These are phyloP conservation scores for Beaufortia kweichowensis DNA, from an alignment of 2,113 vertebrate genomes.

Conservation along the genomic window DNA sequence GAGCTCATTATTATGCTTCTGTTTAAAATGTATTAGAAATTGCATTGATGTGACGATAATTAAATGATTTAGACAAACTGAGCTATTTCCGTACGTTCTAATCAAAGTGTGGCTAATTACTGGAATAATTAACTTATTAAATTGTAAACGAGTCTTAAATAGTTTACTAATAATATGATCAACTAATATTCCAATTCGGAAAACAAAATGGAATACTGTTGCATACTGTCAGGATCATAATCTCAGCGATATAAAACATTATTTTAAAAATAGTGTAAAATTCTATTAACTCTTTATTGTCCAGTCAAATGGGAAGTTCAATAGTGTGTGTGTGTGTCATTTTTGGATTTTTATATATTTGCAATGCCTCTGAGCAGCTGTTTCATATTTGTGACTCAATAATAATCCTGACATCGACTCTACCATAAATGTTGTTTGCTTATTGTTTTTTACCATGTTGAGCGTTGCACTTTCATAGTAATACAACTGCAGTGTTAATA, in stretches of 20 bases:
- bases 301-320: too few relatives aligned
- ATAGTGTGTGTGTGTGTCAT: too few relatives aligned
- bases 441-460: too few relatives aligned
- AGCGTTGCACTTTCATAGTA: too few relatives aligned
- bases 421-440: too few relatives aligned
- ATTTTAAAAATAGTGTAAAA: not conserved
- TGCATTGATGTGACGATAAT: slow-evolving; percentile 51
- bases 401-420: too few relatives aligned
- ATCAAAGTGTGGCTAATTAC: slow-evolving; percentile 31
- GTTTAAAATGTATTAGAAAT: slow-evolving; percentile 41
- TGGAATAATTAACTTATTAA: slow-evolving; percentile 34
- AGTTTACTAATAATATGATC: slow-evolving; percentile 12
- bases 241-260: too few relatives aligned
- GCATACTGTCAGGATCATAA: not conserved
- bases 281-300: not conserved
- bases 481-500: too few relatives aligned
- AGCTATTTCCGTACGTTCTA: slow-evolving; percentile 43
- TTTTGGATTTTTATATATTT: too few relatives aligned
- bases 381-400: too few relatives aligned
- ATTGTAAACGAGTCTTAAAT: slow-evolving; percentile 26
- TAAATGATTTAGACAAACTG: slow-evolving; percentile 51
- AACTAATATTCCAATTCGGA: not conserved
- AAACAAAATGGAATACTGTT: not conserved
- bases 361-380: too few relatives aligned
- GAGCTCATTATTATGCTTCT: slow-evolving; percentile 47